Evolutionary conservation across 2,888 invertebrate species (phyloP).

Genomic region (Agrochola macilenta): DNA sequence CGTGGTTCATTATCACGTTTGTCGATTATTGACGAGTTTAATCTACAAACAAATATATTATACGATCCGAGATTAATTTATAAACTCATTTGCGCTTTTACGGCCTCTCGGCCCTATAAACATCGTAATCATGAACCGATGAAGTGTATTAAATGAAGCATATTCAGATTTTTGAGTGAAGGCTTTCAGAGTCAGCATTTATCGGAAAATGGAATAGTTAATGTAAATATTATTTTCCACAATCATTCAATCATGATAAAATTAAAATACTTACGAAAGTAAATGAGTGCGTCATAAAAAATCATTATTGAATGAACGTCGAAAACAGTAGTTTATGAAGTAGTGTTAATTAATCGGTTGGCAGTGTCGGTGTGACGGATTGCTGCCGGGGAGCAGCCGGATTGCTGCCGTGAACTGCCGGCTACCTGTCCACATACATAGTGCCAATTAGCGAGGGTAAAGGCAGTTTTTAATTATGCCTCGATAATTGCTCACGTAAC

Average conservation of each 20-base stretch:
- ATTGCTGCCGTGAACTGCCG: slow-evolving; percentile 38
- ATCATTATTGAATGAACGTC: slow-evolving; percentile 57
- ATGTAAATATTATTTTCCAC: slow-evolving; percentile 27
- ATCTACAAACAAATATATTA: slow-evolving; percentile 13
- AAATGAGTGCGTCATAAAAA: slow-evolving; percentile 44
- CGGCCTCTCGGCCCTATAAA: not conserved
- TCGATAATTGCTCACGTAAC: slow-evolving; percentile 65
- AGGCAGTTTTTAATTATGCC: slow-evolving; percentile 68
- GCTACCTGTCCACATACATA: slow-evolving; percentile 49
- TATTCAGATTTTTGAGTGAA: slow-evolving; percentile 20
- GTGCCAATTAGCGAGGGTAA: slow-evolving; percentile 59
- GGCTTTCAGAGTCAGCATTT: slow-evolving; percentile 14
- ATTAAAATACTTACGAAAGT: slow-evolving; percentile 39
- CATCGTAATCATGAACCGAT: slow-evolving; percentile 18
- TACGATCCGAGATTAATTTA: slow-evolving; percentile 17
- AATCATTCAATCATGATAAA: slow-evolving; percentile 3
- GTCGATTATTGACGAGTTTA: slow-evolving; percentile 9
- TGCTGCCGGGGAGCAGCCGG: slow-evolving; percentile 31
- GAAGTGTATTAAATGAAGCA: slow-evolving; percentile 33
- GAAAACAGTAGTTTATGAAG: slow-evolving; percentile 50
- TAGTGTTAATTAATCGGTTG: slow-evolving; percentile 58
- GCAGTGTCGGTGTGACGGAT: slow-evolving; percentile 6
- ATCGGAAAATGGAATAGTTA: slow-evolving; percentile 17
- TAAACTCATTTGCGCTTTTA: slow-evolving; percentile 29
- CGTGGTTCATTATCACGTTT: slow-evolving; percentile 1